Conservation (phyloP, 2,888 invertebrate genomes). For the Autographa gamma region DNA sequence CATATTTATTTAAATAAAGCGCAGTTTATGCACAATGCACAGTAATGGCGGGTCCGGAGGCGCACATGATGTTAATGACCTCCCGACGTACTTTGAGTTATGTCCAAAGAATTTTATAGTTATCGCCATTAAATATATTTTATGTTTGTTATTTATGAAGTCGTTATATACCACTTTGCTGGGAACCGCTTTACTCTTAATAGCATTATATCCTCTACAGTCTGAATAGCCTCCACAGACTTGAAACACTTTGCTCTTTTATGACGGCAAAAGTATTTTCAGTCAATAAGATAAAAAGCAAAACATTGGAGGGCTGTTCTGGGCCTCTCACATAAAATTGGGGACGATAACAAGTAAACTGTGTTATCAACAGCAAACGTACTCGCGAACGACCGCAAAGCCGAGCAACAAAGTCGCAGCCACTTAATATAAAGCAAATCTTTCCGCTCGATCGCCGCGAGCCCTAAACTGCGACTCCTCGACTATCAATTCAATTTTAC, state of each 20-base stretch:
- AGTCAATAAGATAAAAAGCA: not conserved
- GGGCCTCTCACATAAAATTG: not conserved
- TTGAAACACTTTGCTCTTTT: not conserved
- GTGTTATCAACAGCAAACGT: not conserved
- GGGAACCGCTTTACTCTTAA: not conserved
- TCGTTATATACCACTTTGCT: not conserved
- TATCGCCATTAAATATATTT: slow-evolving; percentile 15
- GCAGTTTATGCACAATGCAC: slow-evolving; percentile 47
- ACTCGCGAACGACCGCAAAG: slow-evolving; percentile 28
- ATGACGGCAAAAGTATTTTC: not conserved
- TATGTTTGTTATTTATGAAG: slow-evolving; percentile 9
- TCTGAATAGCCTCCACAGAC: not conserved
- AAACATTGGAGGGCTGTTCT: not conserved
- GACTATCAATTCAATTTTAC: slow-evolving; percentile 67
- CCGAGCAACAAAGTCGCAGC: slow-evolving; percentile 40
- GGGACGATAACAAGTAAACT: not conserved
- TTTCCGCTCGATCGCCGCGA: slow-evolving; percentile 44
- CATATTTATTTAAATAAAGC: slow-evolving; percentile 64
- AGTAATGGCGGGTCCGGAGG: slow-evolving; percentile 23
- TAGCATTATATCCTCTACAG: slow-evolving; percentile 2
- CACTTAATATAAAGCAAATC: slow-evolving; percentile 47
- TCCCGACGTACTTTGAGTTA: slow-evolving; percentile 16
- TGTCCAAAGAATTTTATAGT: slow-evolving; percentile 23
- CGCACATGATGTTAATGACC: slow-evolving; percentile 48
- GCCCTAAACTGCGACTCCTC: slow-evolving; percentile 51